phyloP scores from a whole-genome alignment of 2,113 vertebrate genomes.

The Mastomys natalensis region DNA sequence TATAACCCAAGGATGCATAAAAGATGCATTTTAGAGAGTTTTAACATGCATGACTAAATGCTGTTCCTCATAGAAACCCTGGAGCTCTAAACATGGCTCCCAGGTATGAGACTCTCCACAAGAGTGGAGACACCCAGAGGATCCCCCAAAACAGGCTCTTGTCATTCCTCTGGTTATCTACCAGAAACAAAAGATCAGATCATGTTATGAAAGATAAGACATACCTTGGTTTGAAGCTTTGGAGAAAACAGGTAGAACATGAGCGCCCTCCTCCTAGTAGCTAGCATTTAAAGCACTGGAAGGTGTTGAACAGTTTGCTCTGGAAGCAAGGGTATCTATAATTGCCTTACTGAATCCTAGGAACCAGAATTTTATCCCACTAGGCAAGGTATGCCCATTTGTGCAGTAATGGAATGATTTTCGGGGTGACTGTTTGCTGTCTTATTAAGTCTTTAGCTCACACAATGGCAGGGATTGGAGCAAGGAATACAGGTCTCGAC shows the following conservation, averaged over 20 bases:
- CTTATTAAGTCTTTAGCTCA: neutral
- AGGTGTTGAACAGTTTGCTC: neutral
- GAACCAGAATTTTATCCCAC: neutral
- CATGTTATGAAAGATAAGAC: neutral
- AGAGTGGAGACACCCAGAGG: neutral
- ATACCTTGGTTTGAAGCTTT: neutral
- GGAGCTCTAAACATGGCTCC: neutral
- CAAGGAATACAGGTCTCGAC: neutral
- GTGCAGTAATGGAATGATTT: neutral
- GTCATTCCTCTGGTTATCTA: neutral
- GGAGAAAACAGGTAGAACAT: neutral
- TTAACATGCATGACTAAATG: neutral
- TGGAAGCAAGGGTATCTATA: neutral
- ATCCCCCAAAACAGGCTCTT: neutral
- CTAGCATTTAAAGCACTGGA: neutral
- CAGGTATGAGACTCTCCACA: neutral
- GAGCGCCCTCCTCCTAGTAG: neutral
- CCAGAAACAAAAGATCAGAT: neutral
- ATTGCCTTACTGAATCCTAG: neutral
- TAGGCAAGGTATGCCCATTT: neutral
- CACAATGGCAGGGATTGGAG: neutral
- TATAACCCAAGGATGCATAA: neutral
- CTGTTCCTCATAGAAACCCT: neutral
- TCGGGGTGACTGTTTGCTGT: neutral
- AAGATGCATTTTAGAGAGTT: too few relatives aligned